Percentiles rank a stretch among this genome's conserved stretches.
phyloP scores from a whole-genome alignment of 2,888 invertebrate species.

The Mamestra brassicae region DNA sequence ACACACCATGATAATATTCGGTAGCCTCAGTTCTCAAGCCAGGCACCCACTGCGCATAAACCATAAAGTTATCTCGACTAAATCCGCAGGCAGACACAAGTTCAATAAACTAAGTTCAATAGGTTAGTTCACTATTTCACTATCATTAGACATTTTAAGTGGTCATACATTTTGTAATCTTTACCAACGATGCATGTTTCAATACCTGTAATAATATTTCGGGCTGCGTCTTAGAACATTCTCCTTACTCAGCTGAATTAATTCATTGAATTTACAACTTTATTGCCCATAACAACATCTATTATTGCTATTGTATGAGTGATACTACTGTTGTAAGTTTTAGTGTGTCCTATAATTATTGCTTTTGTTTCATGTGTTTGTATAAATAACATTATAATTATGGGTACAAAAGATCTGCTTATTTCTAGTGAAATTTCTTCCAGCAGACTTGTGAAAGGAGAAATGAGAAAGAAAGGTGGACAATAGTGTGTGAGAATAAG shows the following conservation, averaged over 20 bases:
- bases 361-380: no score
- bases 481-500: no score
- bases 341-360: no score
- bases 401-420: no score
- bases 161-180: conserved; percentile 55
- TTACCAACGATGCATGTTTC: conserved; percentile 15
- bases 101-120: conserved; percentile 47
- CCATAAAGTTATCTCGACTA: conserved; percentile 1
- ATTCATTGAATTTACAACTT: background rate
- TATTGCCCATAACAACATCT: background rate
- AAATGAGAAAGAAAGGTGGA: no score
- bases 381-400: no score
- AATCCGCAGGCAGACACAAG: conserved; percentile 12
- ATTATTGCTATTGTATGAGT: no score
- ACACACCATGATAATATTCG: background rate
- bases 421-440: no score
- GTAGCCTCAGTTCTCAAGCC: background rate
- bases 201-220: conserved; percentile 16
- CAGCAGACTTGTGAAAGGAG: no score
- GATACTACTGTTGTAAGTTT: no score
- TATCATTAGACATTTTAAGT: conserved; percentile 54
- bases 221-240: conserved; percentile 26
- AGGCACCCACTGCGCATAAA: background rate
- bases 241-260: conserved; percentile 25
- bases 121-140: conserved; percentile 58